These are phyloP conservation scores for Nothobranchius furzeri DNA, from an alignment of 2,113 vertebrate species.

Conservation along the genomic window DNA sequence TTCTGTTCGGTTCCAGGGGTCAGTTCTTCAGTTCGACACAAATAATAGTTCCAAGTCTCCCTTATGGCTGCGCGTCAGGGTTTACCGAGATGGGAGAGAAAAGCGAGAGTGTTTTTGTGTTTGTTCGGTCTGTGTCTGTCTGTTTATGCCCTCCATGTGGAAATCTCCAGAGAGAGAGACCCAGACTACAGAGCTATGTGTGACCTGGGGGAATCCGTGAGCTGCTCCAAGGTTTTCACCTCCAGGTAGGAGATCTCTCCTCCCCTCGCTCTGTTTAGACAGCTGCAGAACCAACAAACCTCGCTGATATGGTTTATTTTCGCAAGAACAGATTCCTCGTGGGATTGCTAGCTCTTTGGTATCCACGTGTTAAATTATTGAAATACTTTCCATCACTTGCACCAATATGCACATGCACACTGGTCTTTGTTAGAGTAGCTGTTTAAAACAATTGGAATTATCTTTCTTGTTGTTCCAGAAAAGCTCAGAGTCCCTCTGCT, in stretches of 20 bases:
- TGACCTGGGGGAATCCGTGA: constrained; percentile 81
- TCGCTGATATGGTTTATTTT: no score
- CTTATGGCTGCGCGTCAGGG: constrained; percentile 33
- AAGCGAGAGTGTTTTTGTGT: constrained; percentile 67
- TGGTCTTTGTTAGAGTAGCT: no score
- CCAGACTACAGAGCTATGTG: constrained; percentile 83
- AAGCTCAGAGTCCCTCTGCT: no score
- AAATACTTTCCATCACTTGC: constrained; percentile 9
- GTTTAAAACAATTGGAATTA: no score
- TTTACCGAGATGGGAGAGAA: constrained; percentile 76
- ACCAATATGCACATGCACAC: background rate
- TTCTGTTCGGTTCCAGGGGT: no score
- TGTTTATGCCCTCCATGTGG: constrained; percentile 83
- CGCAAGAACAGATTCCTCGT: no score
- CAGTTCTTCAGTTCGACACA: no score
- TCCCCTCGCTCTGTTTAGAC: background rate
- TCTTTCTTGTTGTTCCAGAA: no score
- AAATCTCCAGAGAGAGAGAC: constrained; percentile 78
- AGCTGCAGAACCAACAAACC: no score
- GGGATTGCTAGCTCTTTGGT: constrained; percentile 9
- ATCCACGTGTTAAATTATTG: constrained; percentile 45
- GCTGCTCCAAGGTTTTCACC: constrained; percentile 87
- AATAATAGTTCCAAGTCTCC: no score
- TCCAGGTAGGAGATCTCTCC: constrained; percentile 75
- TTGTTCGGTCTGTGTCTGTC: constrained; percentile 77